phyloP scores from a whole-genome alignment of 1,140 invertebrate genomes.

The Coenobita brevimanus region DNA sequence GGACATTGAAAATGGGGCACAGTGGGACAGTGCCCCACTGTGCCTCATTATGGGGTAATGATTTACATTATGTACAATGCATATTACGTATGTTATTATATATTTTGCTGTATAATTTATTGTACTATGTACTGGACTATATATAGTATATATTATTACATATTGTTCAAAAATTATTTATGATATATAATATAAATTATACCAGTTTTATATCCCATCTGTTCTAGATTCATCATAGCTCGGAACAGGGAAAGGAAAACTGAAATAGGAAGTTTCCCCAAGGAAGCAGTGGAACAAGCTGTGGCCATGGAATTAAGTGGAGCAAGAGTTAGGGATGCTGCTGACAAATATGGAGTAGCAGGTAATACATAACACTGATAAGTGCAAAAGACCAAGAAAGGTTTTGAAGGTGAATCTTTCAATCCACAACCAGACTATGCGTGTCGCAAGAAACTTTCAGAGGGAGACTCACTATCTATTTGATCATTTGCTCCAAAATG shows the following conservation, averaged over 20 bases:
- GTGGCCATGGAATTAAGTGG: background rate
- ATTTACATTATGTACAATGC: too few species aligned
- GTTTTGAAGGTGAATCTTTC: background rate
- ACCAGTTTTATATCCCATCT: background rate
- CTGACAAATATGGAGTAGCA: background rate
- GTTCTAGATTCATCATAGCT: background rate
- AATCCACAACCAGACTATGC: slow-evolving; percentile 26
- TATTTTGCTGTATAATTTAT: too few species aligned
- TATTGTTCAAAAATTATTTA: too few species aligned
- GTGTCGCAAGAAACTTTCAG: slow-evolving; percentile 13
- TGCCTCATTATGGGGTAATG: too few species aligned
- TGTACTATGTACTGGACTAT: too few species aligned
- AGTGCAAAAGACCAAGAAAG: slow-evolving; percentile 1
- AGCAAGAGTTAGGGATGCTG: background rate
- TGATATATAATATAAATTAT: too few species aligned
- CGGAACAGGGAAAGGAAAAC: slow-evolving; percentile 28
- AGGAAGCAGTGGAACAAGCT: slow-evolving; percentile 20
- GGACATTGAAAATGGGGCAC: too few species aligned
- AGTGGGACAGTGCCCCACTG: too few species aligned
- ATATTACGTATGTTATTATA: too few species aligned
- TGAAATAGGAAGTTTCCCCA: background rate
- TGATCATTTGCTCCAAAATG: too few species aligned
- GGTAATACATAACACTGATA: background rate
- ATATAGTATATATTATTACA: too few species aligned
- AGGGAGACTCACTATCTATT: slow-evolving; percentile 10